Evolutionary conservation across 2,113 vertebrate species (phyloP).

Genomic region (Columba livia): DNA sequence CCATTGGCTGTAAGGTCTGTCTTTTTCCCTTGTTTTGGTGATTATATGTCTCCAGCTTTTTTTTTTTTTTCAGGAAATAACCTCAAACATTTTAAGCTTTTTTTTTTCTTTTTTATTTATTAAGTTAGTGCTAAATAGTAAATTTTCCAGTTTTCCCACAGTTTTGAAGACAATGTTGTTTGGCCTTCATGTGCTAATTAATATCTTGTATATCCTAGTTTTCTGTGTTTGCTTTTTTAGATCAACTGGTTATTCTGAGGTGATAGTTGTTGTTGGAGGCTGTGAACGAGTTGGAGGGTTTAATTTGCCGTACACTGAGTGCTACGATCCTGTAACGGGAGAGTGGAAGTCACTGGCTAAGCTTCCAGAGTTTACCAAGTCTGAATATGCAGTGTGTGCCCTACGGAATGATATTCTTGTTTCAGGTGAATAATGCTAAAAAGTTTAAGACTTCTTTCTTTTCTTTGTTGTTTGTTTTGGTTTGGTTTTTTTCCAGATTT

Average conservation of each 20-base stretch:
- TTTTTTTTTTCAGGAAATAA: not conserved
- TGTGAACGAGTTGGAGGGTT: slow-evolving; percentile 96
- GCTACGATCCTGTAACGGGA: slow-evolving; percentile 95
- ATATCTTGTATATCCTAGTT: not conserved
- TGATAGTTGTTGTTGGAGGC: slow-evolving; percentile 97
- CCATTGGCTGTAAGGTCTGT: not conserved
- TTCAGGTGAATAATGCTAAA: slow-evolving; percentile 83
- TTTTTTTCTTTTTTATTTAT: not conserved
- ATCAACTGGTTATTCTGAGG: slow-evolving; percentile 96
- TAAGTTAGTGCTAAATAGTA: not conserved
- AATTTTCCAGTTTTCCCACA: not conserved
- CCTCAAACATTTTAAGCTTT: not conserved
- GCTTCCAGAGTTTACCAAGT: slow-evolving; percentile 97
- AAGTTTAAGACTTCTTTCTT: not conserved
- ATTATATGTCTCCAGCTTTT: not conserved
- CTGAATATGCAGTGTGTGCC: slow-evolving; percentile 95
- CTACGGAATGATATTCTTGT: slow-evolving; percentile 97
- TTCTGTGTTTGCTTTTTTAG: slow-evolving; percentile 69
- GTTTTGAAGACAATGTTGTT: not conserved
- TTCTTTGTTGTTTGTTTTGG: not conserved
- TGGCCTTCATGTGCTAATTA: not conserved
- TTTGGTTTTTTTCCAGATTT: not conserved
- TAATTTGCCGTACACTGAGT: slow-evolving; percentile 96
- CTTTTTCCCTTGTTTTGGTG: not conserved
- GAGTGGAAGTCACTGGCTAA: slow-evolving; percentile 98